phyloP scores from a whole-genome alignment of 2,113 vertebrate genomes.

The Arenaria interpres region DNA sequence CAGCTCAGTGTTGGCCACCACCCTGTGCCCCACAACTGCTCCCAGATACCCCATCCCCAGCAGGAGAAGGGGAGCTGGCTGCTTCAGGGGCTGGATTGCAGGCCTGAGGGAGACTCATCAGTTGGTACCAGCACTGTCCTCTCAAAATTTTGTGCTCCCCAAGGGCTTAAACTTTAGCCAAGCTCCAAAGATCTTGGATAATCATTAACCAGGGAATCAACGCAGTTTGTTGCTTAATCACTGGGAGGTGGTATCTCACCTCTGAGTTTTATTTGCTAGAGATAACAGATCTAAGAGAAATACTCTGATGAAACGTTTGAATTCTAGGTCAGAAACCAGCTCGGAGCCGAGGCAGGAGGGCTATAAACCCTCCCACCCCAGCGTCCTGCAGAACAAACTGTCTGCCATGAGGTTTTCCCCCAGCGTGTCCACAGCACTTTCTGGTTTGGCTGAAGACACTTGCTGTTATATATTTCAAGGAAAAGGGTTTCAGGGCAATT shows the following conservation, averaged over 20 bases:
- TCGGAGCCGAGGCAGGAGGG: neutral
- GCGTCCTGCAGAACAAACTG: neutral
- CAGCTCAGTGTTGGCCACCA: neutral
- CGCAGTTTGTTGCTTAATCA: neutral
- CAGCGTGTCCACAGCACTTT: neutral
- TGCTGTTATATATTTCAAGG: neutral
- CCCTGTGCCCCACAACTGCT: neutral
- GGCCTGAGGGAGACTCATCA: neutral
- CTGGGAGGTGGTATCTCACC: neutral
- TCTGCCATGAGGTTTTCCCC: neutral
- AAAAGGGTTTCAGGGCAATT: neutral
- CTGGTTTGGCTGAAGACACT: neutral
- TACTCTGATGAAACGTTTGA: conserved; percentile 24
- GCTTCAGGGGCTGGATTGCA: neutral
- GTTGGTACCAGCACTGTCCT: neutral
- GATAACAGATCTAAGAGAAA: conserved; percentile 52
- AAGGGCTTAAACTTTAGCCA: conserved; percentile 24
- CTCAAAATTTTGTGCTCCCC: neutral
- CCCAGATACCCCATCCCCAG: no score
- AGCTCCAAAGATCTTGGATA: neutral
- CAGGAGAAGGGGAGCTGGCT: neutral
- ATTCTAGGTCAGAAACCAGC: neutral
- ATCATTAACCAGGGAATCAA: conserved; percentile 41
- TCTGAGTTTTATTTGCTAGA: conserved; percentile 33
- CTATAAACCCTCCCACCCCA: neutral